A percentile compares a stretch with the other conserved stretches of the same genome.
phyloP scores from a whole-genome alignment of 30 jellyfish, hydroid and myxozoan genomes.

The Aurelia sp. region DNA sequence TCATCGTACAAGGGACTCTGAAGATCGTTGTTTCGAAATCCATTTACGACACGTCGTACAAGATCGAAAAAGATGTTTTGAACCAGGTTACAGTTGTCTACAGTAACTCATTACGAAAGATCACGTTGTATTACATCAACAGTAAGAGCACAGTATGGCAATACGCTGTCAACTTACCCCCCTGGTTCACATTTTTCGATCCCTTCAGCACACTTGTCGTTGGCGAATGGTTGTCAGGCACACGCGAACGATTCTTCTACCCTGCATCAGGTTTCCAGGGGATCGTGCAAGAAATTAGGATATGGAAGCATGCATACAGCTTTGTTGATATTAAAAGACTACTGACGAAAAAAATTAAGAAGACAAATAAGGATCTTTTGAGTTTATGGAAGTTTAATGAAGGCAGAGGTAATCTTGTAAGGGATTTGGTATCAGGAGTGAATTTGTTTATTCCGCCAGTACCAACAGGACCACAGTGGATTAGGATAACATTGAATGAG shows the following conservation, averaged over 20 bases:
- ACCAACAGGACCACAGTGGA: conserved; percentile 60
- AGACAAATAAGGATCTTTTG: conserved; percentile 18
- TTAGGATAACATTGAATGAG: conserved; percentile 29
- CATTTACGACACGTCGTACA: conserved; percentile 34
- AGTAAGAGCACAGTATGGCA: conserved; percentile 37
- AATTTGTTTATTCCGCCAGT: conserved; percentile 57
- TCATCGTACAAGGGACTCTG: conserved; percentile 49
- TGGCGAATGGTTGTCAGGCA: conserved; percentile 65
- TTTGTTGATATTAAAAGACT: conserved; percentile 44
- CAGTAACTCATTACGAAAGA: background rate
- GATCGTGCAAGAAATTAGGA: conserved; percentile 33
- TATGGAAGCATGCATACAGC: conserved; percentile 67
- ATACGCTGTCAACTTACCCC: conserved; percentile 14
- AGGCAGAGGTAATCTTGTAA: conserved; percentile 49
- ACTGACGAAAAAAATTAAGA: background rate
- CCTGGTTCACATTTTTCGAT: conserved; percentile 56
- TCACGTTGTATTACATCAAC: conserved; percentile 47
- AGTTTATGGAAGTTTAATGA: conserved; percentile 62
- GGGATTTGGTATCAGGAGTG: conserved; percentile 47
- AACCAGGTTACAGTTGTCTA: conserved; percentile 63
- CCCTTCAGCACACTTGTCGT: conserved; percentile 63
- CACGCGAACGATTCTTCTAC: conserved; percentile 47
- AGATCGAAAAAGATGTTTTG: conserved; percentile 7
- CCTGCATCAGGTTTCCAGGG: conserved; percentile 66
- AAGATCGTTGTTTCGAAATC: conserved; percentile 42